Evolutionary conservation across 1,140 invertebrate genomes (phyloP).

Genomic region (Armadillidium nasatum): DNA sequence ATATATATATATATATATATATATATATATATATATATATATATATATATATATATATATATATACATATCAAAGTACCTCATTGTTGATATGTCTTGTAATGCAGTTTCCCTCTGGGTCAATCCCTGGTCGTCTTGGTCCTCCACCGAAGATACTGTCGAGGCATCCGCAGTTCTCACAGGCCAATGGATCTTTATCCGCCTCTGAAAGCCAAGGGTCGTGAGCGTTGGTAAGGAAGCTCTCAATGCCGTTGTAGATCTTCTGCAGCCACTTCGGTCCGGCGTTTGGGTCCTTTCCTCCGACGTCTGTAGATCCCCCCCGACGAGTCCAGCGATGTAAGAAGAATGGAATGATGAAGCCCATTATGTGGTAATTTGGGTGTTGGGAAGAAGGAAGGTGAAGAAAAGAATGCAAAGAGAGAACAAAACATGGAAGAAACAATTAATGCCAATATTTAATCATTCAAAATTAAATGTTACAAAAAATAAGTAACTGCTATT

Average conservation of each 20-base stretch:
- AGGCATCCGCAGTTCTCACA: conserved; percentile 31
- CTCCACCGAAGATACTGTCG: background rate
- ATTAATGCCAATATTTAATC: too few relatives aligned
- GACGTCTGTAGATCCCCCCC: background rate
- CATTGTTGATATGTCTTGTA: conserved; percentile 27
- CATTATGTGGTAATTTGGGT: background rate
- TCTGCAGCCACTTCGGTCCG: conserved; percentile 38
- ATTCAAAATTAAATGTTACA: too few relatives aligned
- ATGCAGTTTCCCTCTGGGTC: conserved; percentile 23
- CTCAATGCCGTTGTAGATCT: conserved; percentile 39
- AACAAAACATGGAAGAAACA: background rate
- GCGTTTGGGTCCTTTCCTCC: conserved; percentile 30
- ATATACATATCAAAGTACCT: background rate
- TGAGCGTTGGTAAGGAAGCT: conserved; percentile 44
- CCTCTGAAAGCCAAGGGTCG: conserved; percentile 44
- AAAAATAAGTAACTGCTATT: too few relatives aligned
- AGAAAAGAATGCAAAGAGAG: background rate
- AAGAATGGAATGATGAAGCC: too few relatives aligned
- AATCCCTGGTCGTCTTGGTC: background rate
- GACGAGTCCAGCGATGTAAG: too few relatives aligned
- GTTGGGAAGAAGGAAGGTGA: background rate
- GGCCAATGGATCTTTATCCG: conserved; percentile 41
- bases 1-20: conserved; percentile 9
- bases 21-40: conserved; percentile 11
- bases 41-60: background rate